These are phyloP conservation scores for Protobothrops mucrosquamatus DNA, from an alignment of 2,113 vertebrate genomes.

Conservation along the genomic window DNA sequence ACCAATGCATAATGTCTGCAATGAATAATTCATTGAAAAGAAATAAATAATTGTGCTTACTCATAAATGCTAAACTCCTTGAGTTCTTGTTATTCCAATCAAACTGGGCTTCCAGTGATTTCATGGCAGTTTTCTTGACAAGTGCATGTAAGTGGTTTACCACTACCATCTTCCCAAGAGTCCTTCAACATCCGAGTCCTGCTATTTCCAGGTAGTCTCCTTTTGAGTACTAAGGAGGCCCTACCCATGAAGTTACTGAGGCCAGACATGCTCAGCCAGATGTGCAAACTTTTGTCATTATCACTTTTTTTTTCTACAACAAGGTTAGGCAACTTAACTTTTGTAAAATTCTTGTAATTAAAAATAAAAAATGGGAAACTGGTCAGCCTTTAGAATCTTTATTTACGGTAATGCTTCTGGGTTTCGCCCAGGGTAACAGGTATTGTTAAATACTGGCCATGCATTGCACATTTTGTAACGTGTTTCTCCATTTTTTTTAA, in stretches of 20 bases:
- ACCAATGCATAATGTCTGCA: not conserved
- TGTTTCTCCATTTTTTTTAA: not conserved
- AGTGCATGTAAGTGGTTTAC: not conserved
- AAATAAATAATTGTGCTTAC: not conserved
- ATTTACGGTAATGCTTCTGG: not conserved
- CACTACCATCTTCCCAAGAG: not conserved
- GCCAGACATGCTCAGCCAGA: not conserved
- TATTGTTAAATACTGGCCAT: not conserved
- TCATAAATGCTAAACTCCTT: not conserved
- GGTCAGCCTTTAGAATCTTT: not conserved
- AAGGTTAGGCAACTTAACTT: not conserved
- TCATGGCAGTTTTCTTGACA: not conserved
- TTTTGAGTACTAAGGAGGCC: not conserved
- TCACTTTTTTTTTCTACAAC: not conserved
- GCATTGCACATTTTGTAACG: not conserved
- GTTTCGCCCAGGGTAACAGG: not conserved
- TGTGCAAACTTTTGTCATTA: not conserved
- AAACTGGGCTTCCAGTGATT: not conserved
- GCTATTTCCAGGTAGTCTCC: not conserved
- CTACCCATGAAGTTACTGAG: not conserved
- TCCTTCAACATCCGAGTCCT: not conserved
- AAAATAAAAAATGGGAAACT: not conserved
- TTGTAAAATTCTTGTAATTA: not conserved
- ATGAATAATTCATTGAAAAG: not conserved
- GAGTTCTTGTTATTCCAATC: not conserved